Conservation (phyloP, 2,113 vertebrate species). For the Alces alces region DNA sequence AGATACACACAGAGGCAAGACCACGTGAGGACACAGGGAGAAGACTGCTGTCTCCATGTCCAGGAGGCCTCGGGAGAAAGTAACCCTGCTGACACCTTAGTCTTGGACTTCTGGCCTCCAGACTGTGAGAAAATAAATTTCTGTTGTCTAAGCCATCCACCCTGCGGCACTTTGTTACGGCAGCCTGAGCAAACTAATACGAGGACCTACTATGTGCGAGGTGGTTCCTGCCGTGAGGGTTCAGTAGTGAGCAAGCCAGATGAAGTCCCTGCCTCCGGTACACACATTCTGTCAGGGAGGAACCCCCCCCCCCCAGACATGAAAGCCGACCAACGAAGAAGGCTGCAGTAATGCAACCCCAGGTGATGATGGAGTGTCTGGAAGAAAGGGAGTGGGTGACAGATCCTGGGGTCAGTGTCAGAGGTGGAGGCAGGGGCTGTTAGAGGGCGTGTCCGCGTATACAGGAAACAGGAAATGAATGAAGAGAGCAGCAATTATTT, state of each 20-base stretch:
- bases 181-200: background rate
- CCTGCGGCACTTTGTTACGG: background rate
- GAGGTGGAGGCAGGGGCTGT: background rate
- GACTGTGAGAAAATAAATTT: background rate
- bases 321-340: background rate
- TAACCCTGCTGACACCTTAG: too few relatives aligned
- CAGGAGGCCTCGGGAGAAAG: background rate
- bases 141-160: background rate
- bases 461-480: background rate
- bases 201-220: background rate
- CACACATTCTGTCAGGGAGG: background rate
- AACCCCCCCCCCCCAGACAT: background rate
- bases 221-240: background rate
- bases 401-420: background rate
- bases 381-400: background rate
- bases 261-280: background rate
- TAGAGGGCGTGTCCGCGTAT: fast-evolving
- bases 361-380: background rate
- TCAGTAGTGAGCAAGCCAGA: background rate
- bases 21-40: too few relatives aligned
- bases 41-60: fast-evolving
- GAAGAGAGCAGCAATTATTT: background rate
- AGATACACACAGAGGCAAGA: background rate
- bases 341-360: background rate
- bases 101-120: background rate